Percentiles rank a stretch among this genome's conserved stretches.
These are phyloP conservation scores for Dione juno DNA, from an alignment of 2,888 invertebrate genomes.

Conservation along the genomic window DNA sequence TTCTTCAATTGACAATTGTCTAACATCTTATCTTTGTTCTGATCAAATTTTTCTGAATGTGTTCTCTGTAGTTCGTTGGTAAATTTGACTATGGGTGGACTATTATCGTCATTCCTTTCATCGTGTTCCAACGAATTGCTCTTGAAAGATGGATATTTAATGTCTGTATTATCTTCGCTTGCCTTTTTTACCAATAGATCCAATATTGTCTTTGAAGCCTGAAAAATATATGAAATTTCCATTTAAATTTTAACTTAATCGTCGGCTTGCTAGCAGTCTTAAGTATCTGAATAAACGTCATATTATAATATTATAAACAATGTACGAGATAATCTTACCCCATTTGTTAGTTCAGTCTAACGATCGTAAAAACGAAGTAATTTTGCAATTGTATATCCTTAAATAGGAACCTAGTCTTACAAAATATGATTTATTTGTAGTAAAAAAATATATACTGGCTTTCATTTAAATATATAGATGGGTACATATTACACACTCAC, in stretches of 20 bases:
- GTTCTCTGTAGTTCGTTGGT: conserved; percentile 63
- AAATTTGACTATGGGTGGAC: conserved; percentile 61
- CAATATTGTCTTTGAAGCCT: conserved; percentile 86
- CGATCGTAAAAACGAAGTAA: no score
- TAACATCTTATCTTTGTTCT: conserved; percentile 52
- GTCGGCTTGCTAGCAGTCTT: no score
- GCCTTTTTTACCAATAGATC: conserved; percentile 78
- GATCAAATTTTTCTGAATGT: conserved; percentile 64
- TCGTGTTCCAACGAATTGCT: conserved; percentile 36
- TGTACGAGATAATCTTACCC: no score
- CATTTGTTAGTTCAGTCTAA: no score
- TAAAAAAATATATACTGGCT: no score
- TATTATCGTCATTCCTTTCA: conserved; percentile 50
- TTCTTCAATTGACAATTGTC: conserved; percentile 62
- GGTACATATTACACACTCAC: conserved; percentile 59
- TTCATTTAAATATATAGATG: no score
- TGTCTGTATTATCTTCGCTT: conserved; percentile 57
- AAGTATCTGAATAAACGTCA: no score
- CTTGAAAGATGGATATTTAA: conserved; percentile 61
- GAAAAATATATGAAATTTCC: conserved; percentile 51
- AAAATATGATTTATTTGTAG: no score
- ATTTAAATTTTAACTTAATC: not conserved
- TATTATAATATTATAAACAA: no score
- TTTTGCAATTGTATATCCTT: no score
- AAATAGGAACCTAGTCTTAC: no score